Evolutionary conservation across 1,140 invertebrate genomes (phyloP).

Genomic region (Megalopta genalis): DNA sequence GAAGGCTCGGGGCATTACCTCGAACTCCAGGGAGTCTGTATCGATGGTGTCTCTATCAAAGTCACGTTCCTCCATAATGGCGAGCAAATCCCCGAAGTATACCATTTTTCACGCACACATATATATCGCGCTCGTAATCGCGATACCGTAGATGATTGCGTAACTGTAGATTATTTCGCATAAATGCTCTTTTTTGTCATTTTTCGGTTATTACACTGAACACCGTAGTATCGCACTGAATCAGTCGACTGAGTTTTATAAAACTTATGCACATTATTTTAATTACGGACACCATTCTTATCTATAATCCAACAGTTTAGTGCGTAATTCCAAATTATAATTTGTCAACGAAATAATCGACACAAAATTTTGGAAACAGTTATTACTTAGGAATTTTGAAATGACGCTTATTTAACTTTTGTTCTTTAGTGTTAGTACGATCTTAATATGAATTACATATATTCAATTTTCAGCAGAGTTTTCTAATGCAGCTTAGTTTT

Average conservation of each 20-base stretch:
- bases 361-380: too few species aligned
- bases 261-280: not conserved
- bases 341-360: too few species aligned
- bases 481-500: too few species aligned
- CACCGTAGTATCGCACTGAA: not conserved
- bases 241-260: not conserved
- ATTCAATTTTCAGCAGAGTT: too few species aligned
- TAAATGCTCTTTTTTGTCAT: not conserved
- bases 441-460: too few species aligned
- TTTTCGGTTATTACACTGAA: not conserved
- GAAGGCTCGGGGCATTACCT: conserved; percentile 61
- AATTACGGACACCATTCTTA: not conserved
- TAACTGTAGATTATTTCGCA: not conserved
- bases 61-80: conserved; percentile 72
- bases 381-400: too few species aligned
- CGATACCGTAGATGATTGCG: not conserved
- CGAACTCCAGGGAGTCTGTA: conserved; percentile 76
- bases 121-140: not conserved
- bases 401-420: too few species aligned
- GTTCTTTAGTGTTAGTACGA: too few species aligned
- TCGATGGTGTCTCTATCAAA: conserved; percentile 72
- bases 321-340: too few species aligned
- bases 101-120: conserved; percentile 63
- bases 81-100: conserved; percentile 67
- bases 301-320: too few species aligned